These are phyloP conservation scores for Onychomys leucogaster DNA, from an alignment of 2,797 vertebrate genomes.

Conservation along the genomic window DNA sequence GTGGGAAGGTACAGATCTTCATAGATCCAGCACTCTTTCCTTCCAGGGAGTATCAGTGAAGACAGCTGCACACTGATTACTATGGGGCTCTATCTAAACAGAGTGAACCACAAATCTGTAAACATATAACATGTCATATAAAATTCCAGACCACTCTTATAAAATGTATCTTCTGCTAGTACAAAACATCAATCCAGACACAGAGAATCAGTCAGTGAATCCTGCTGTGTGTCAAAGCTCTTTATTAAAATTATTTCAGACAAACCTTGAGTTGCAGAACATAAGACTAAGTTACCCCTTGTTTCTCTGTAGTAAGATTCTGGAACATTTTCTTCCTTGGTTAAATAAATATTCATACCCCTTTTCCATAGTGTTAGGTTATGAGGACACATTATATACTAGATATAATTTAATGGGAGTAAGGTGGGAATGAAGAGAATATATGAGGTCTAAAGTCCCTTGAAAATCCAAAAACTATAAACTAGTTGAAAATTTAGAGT, in stretches of 20 bases:
- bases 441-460: neutral
- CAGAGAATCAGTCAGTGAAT: neutral
- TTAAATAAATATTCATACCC: neutral
- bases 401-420: neutral
- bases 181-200: neutral
- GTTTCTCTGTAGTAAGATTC: neutral
- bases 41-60: neutral
- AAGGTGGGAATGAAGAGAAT: neutral
- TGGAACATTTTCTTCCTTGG: neutral
- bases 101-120: neutral
- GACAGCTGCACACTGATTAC: neutral
- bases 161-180: neutral
- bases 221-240: neutral
- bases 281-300: neutral
- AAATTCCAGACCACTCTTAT: neutral
- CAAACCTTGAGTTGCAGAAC: neutral
- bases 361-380: neutral
- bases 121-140: neutral
- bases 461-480: neutral
- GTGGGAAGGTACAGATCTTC: neutral
- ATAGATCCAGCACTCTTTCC: neutral
- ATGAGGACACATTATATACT: neutral
- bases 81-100: neutral
- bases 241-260: conserved; percentile 15
- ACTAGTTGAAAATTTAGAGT: neutral